These are phyloP conservation scores for Aproaerema taeniolella DNA, from an alignment of 2,888 invertebrate genomes.

Conservation along the genomic window DNA sequence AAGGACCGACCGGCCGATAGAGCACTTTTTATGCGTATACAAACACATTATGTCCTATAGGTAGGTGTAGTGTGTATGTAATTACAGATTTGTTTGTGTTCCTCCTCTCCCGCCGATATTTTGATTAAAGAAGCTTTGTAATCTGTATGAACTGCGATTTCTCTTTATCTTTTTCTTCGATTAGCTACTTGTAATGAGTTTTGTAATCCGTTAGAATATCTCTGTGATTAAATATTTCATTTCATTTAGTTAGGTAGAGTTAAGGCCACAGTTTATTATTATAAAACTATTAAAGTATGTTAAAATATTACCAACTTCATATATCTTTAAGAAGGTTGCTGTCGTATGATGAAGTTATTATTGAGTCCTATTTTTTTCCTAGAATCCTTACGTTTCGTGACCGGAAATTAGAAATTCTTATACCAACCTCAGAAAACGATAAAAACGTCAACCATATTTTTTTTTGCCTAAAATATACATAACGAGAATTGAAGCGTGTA, in stretches of 20 bases:
- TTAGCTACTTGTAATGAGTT: neutral
- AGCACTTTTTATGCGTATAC: slow-evolving; percentile 70
- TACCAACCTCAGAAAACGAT: slow-evolving; percentile 4
- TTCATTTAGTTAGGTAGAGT: neutral
- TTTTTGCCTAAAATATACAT: slow-evolving; percentile 11
- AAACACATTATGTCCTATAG: slow-evolving; percentile 59
- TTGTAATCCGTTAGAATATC: neutral
- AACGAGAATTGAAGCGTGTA: slow-evolving; percentile 12
- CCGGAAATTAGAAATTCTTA: slow-evolving; percentile 64
- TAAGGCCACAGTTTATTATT: too few relatives aligned
- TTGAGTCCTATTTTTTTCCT: slow-evolving; percentile 28
- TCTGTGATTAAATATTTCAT: neutral
- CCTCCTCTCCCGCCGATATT: slow-evolving; percentile 32
- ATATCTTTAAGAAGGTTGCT: too few relatives aligned
- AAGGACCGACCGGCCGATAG: slow-evolving; percentile 73
- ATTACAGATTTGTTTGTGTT: slow-evolving; percentile 46
- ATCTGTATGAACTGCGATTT: slow-evolving; percentile 4
- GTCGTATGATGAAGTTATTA: too few relatives aligned
- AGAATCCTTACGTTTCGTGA: slow-evolving; percentile 30
- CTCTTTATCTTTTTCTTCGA: neutral
- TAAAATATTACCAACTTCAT: too few relatives aligned
- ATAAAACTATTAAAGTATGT: too few relatives aligned
- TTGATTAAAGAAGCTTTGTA: slow-evolving; percentile 21
- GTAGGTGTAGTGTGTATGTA: slow-evolving; percentile 31
- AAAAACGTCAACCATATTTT: slow-evolving; percentile 11